Conservation (phyloP, 2,113 vertebrate genomes). For the Coptodon rendalli region DNA sequence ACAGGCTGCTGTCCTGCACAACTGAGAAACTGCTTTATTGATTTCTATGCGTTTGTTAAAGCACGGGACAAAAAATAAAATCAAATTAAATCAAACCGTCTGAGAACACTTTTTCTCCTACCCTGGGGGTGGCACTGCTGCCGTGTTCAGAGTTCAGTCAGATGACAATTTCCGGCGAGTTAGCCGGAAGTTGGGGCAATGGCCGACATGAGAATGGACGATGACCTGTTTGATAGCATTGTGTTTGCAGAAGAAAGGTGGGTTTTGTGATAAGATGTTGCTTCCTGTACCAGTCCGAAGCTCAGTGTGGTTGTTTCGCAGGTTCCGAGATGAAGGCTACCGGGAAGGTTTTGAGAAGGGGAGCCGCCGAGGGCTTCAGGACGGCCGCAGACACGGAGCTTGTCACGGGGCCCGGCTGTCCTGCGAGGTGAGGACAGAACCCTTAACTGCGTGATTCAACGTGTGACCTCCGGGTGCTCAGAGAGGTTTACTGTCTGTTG, state of each 20-base stretch:
- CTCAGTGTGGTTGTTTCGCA: neutral
- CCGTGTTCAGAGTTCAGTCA: neutral
- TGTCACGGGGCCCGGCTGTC: constrained; percentile 79
- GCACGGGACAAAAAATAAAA: neutral
- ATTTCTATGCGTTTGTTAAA: neutral
- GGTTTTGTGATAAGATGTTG: neutral
- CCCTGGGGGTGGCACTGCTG: neutral
- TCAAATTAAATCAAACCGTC: fast-evolving
- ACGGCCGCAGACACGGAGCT: constrained; percentile 74
- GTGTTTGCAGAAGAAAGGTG: constrained; percentile 60
- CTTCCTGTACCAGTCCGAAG: neutral
- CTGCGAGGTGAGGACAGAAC: constrained; percentile 74
- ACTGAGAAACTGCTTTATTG: neutral
- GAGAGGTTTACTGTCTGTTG: neutral
- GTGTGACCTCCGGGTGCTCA: neutral
- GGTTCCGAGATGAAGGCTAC: constrained; percentile 80
- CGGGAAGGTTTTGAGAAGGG: constrained; percentile 81
- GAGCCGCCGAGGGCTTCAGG: constrained; percentile 60
- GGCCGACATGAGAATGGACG: neutral
- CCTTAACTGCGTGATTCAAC: neutral
- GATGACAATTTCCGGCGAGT: neutral
- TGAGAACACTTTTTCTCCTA: neutral
- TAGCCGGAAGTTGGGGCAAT: neutral
- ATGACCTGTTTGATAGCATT: neutral
- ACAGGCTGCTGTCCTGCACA: neutral